A percentile compares a stretch with the other conserved stretches of the same genome.
phyloP scores from a whole-genome alignment of 2,113 vertebrate species.

The Mustelus asterias region DNA sequence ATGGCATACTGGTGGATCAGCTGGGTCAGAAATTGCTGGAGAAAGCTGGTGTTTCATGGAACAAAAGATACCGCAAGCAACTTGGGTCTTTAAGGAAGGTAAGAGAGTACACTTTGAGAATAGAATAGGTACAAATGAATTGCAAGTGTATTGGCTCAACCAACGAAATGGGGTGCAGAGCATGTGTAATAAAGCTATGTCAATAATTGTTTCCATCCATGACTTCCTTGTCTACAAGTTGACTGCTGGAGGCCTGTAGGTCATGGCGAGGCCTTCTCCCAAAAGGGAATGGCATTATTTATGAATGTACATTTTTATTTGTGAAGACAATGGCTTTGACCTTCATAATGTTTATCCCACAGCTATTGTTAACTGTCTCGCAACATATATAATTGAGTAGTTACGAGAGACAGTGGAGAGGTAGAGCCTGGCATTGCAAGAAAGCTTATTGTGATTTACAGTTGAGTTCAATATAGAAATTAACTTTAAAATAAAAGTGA shows the following conservation, averaged over 20 bases:
- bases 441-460: background rate
- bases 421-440: background rate
- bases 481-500: background rate
- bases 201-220: background rate
- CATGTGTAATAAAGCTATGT: background rate
- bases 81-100: constrained; percentile 83
- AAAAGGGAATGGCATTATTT: background rate
- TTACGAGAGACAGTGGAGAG: background rate
- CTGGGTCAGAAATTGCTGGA: constrained; percentile 84
- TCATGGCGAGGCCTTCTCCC: background rate
- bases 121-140: background rate
- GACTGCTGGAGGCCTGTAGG: background rate
- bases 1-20: constrained; percentile 60
- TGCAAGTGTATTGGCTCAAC: background rate
- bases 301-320: background rate
- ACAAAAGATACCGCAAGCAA: constrained; percentile 80
- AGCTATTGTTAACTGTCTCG: no score
- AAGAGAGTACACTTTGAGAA: background rate
- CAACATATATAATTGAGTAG: background rate
- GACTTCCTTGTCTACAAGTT: background rate
- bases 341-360: background rate
- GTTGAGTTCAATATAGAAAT: background rate
- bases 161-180: background rate
- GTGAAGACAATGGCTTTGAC: background rate
- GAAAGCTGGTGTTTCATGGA: constrained; percentile 80